phyloP scores from a whole-genome alignment of 2,113 vertebrate species.

The Melanocharis versteri region DNA sequence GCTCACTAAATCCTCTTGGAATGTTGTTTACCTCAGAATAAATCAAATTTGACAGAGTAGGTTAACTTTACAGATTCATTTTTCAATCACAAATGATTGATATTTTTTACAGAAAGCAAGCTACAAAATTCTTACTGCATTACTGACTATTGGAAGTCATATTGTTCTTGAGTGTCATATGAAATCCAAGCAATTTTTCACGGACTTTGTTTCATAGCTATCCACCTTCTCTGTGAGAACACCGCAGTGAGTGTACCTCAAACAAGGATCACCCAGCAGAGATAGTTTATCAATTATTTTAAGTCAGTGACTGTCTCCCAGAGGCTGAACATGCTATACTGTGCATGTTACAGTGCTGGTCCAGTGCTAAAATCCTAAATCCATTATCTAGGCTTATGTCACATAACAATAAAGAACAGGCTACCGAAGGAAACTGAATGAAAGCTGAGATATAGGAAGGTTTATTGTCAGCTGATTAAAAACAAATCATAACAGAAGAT shows the following conservation, averaged over 20 bases:
- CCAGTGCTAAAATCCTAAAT: slow-evolving; percentile 20
- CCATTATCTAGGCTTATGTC: not conserved
- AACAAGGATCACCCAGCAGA: slow-evolving; percentile 27
- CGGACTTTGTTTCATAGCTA: slow-evolving; percentile 49
- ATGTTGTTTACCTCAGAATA: slow-evolving; percentile 81
- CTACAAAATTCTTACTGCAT: slow-evolving; percentile 72
- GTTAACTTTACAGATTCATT: slow-evolving; percentile 80
- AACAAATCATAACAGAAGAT: not conserved
- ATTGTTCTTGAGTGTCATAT: slow-evolving; percentile 69
- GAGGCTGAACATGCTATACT: slow-evolving; percentile 7
- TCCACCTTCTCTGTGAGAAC: not conserved
- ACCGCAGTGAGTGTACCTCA: not conserved
- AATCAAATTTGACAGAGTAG: slow-evolving; percentile 79
- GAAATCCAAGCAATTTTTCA: slow-evolving; percentile 72
- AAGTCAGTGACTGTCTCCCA: slow-evolving; percentile 28
- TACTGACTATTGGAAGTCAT: slow-evolving; percentile 63
- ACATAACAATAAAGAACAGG: not conserved
- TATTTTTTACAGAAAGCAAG: slow-evolving; percentile 75
- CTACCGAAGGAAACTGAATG: not conserved
- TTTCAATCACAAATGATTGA: slow-evolving; percentile 77
- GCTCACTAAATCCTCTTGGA: slow-evolving; percentile 79
- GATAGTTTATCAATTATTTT: slow-evolving; percentile 58
- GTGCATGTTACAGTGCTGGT: not conserved
- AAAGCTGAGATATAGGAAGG: not conserved
- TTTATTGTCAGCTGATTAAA: slow-evolving; percentile 1